phyloP scores from a whole-genome alignment of 35 echinoderm and acorn worm genomes.

The Eucidaris tribuloides region DNA sequence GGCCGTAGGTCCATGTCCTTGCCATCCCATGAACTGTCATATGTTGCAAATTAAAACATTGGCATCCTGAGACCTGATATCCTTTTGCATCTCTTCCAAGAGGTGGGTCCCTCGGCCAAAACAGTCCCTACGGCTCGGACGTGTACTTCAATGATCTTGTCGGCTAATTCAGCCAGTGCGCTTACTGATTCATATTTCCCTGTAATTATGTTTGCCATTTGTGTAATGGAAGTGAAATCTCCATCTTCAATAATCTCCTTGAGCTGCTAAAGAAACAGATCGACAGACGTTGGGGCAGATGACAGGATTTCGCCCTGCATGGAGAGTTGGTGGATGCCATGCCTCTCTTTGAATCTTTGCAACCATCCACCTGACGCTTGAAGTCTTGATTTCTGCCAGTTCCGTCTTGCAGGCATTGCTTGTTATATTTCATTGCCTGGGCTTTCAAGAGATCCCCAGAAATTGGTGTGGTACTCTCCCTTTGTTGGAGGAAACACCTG shows the following conservation, averaged over 20 bases:
- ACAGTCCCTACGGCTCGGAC: no score
- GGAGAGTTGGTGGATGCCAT: background rate
- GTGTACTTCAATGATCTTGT: no score
- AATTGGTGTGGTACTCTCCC: background rate
- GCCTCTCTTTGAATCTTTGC: background rate
- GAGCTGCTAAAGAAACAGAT: background rate
- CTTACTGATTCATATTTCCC: no score
- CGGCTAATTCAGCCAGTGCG: no score
- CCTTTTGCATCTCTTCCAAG: no score
- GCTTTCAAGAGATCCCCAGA: background rate
- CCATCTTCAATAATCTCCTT: background rate
- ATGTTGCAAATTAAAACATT: no score
- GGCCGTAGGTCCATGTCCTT: no score
- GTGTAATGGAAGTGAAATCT: no score
- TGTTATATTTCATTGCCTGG: background rate
- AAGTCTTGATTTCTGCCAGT: background rate
- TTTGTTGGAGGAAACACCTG: background rate
- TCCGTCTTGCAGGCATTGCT: background rate
- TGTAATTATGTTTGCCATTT: no score
- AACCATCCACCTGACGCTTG: conserved; percentile 10
- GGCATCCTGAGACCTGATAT: no score
- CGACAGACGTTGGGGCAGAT: background rate
- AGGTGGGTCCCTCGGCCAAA: no score
- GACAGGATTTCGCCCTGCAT: background rate
- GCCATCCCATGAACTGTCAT: no score